phyloP scores from a whole-genome alignment of 2,888 invertebrate species.

The Erannis defoliaria region DNA sequence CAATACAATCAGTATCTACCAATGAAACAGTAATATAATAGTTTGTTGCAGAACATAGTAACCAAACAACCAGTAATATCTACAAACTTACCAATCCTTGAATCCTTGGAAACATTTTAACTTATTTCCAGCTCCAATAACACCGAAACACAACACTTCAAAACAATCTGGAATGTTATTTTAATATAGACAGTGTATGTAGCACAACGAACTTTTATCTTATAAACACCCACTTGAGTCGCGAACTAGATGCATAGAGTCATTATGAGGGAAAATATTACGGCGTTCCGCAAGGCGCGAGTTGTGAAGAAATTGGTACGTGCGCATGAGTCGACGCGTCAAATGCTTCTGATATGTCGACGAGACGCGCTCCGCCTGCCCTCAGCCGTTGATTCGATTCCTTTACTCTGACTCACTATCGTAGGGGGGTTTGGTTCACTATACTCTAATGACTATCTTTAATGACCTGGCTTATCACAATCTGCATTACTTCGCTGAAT shows the following conservation, averaged over 20 bases:
- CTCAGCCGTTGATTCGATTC: slow-evolving; percentile 36
- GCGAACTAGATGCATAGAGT: slow-evolving; percentile 50
- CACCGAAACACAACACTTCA: slow-evolving; percentile 54
- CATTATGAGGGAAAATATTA: slow-evolving; percentile 51
- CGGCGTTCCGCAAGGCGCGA: slow-evolving; percentile 53
- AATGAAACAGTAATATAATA: neutral
- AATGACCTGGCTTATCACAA: slow-evolving; percentile 40
- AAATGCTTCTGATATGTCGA: slow-evolving; percentile 58
- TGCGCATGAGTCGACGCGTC: slow-evolving; percentile 68
- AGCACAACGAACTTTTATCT: slow-evolving; percentile 62
- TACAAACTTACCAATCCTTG: slow-evolving; percentile 77
- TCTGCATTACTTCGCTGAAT: neutral
- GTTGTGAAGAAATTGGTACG: slow-evolving; percentile 44
- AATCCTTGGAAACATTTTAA: slow-evolving; percentile 81
- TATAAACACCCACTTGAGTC: slow-evolving; percentile 56
- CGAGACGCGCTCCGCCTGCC: slow-evolving; percentile 32
- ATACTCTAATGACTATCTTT: slow-evolving; percentile 25
- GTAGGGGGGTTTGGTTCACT: slow-evolving; percentile 28
- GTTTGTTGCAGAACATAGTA: neutral
- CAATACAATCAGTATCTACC: neutral
- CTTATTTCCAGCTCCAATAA: slow-evolving; percentile 51
- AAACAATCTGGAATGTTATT: slow-evolving; percentile 46
- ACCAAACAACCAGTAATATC: slow-evolving; percentile 8
- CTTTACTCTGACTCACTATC: slow-evolving; percentile 25
- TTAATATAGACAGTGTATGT: slow-evolving; percentile 36